Evolutionary conservation across 2,888 invertebrate genomes (phyloP), one percentile per base, ranked within the genome.

Genomic region (Mantis religiosa): DNA sequence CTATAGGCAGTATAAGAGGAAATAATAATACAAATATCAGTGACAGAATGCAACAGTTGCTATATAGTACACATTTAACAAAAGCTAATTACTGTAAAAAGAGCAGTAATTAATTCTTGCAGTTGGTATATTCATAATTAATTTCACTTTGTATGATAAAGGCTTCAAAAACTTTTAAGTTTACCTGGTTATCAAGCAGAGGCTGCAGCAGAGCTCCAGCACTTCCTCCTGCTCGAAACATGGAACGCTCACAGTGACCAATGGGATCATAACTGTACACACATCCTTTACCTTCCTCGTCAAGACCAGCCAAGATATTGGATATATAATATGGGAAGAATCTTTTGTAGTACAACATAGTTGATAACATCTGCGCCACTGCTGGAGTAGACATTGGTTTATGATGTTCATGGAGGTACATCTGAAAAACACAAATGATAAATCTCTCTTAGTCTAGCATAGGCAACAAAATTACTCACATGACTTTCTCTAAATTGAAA

Each of bases 311-410:
- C 88, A 99, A 94, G 85, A 99, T 96, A 92, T 99, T 99, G 47
- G 98, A 97, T 30, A 99, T 97, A 92, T 99, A 99, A 93, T 99
- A 99, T 0, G 99, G 99, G 93, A 99, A 99, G 94, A 99, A 99
- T 89, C 99, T 95, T 92, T 98, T 97, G 93, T 98, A 97, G 93
- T 99, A 99, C 91, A 99, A 94, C 94, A 98, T 97, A 7, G 98
- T 98, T 0, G 99, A 98, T 27, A 99, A 94, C 97, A 99, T 97
- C 93, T 99, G 99, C 4, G 99, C 98, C 7, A 98, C 95, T 2
- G 99, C 99, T 88, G 97, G 96, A 0, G 99, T 98, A 1, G 97
- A 95, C 98, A 99, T 99, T 1, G 95, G 94, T 93, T 98, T 98
- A 92, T 98, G 97, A 93, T 99, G 99, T 91, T 98, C 97, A 92